Conservation (phyloP, 2,113 vertebrate species). For the Epinephelus moara region DNA sequence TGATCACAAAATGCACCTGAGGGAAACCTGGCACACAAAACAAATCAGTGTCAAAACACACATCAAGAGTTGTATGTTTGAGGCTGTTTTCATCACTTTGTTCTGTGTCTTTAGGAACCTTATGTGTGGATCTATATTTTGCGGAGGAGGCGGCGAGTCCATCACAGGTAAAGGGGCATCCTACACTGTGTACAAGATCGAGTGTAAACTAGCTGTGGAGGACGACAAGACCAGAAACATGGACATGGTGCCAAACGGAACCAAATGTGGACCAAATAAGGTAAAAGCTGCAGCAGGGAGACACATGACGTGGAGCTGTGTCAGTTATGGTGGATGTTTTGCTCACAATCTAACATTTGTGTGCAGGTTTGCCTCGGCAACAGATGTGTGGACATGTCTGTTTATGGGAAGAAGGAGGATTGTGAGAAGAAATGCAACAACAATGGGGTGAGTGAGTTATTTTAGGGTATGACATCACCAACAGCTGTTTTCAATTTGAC, state of each 20-base stretch:
- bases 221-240: constrained; percentile 62
- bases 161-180: constrained; percentile 75
- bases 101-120: constrained; percentile 75
- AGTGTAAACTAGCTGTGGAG: constrained; percentile 74
- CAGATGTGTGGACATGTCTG: constrained; percentile 83
- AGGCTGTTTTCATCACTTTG: neutral
- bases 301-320: neutral
- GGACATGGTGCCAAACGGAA: constrained; percentile 86
- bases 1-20: neutral
- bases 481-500: neutral
- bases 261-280: constrained; percentile 87
- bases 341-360: constrained; percentile 5
- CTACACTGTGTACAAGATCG: neutral
- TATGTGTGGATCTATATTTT: constrained; percentile 88
- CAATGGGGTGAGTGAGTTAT: constrained; percentile 83
- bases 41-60: neutral
- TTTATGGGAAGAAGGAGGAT: constrained; percentile 85
- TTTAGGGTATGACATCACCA: neutral
- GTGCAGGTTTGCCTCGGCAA: constrained; percentile 89
- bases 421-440: constrained; percentile 88
- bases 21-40: neutral
- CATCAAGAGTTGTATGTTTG: neutral
- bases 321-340: neutral
- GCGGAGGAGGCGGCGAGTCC: constrained; percentile 76
- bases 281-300: constrained; percentile 67